Percentiles rank a stretch among this genome's conserved stretches.
Conservation (phyloP, 1,140 invertebrate genomes). For the Sitodiplosis mosellana region DNA sequence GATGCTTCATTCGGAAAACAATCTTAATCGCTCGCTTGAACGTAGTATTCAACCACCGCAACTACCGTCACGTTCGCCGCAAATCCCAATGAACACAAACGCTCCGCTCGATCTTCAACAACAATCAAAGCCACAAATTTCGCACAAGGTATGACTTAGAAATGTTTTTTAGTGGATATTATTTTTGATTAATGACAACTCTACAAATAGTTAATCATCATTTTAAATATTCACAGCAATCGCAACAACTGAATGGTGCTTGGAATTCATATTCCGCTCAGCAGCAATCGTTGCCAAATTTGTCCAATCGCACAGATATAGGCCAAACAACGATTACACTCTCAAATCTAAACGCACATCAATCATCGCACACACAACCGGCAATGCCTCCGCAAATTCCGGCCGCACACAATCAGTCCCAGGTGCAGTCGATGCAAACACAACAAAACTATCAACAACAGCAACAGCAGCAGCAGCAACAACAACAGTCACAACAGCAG, state of each 20-base stretch:
- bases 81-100: too few relatives aligned
- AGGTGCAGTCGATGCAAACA: background rate
- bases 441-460: slow-evolving; percentile 5
- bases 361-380: slow-evolving; percentile 6
- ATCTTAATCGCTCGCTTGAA: too few relatives aligned
- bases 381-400: slow-evolving; percentile 1
- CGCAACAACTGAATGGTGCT: too few relatives aligned
- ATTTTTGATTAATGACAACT: too few relatives aligned
- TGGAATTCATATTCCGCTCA: too few relatives aligned
- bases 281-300: background rate
- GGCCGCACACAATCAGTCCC: background rate
- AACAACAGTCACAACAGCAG: slow-evolving; percentile 19
- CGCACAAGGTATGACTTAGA: too few relatives aligned
- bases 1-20: too few relatives aligned
- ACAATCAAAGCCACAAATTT: too few relatives aligned
- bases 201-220: background rate
- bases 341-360: background rate
- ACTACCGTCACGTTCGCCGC: too few relatives aligned
- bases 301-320: background rate
- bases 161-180: too few relatives aligned
- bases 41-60: too few relatives aligned
- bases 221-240: background rate
- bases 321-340: background rate
- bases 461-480: slow-evolving; percentile 5
- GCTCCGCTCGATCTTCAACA: too few relatives aligned